Base-by-base conservation (phyloP, 1,140 invertebrate genomes). In the Stenopsyche tienmushanensis region DNA sequence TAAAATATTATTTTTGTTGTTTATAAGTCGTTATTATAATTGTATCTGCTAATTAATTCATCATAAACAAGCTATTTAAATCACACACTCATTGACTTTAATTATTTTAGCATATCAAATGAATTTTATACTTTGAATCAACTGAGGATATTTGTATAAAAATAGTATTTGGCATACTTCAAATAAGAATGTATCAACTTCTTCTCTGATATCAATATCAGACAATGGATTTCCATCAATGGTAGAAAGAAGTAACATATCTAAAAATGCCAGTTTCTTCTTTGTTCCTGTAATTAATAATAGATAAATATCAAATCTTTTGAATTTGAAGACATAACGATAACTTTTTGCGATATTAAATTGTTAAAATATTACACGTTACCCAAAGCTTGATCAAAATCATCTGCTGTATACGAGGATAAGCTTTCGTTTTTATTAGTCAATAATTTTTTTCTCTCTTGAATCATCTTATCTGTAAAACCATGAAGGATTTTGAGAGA, bases 161-260 rank as follows among this genome's bases (percentile, higher is more conserved):
- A n/a, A n/a, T n/a, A n/a, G n/a, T n/a, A n/a, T n/a, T n/a, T n/a
- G n/a, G n/a, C n/a, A 72, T 64, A 91, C 90, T 80, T 86, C 88
- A 74, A 90, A 90, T 84, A 90, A 87, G 68, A 91, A 90, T 0
- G 89, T 90, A 66, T 89, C 85, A 0, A 90, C 87, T 80, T 89
- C 86, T 77, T 90, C 86, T 58, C 84, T 76, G 13, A 93, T 87
- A 70, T 89, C 87, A 10, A 82, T 75, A 70, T 89, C 80, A 10
- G 80, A 83, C 29, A 92, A 77, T 34, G 76, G 75, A 34, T 76
- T 73, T 2, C 82, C 85, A 66, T 85, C 80, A 5, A 83, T 74
- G 62, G 82, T 82, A 34, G 83, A 79, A 71, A 88, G 77, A 2
- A 94, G 76, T 7, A 94, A 73, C 42, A 92, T 76, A 78, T 94